Evolutionary conservation across 1,140 invertebrate genomes (phyloP).

Genomic region (Formica exsecta): DNA sequence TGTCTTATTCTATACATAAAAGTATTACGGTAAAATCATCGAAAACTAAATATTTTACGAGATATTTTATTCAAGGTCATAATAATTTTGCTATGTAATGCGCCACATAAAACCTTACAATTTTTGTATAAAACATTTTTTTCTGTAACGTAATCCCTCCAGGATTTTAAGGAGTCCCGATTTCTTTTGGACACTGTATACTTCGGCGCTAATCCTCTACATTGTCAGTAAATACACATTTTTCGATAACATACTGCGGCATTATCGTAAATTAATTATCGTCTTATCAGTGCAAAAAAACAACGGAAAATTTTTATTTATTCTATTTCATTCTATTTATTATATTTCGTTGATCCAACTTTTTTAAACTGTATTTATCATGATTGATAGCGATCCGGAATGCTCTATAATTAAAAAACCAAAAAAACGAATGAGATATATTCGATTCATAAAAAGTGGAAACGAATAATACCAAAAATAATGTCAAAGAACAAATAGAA

Average conservation of each 20-base stretch:
- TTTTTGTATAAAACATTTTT: too few species aligned
- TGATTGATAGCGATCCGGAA: not conserved
- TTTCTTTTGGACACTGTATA: too few species aligned
- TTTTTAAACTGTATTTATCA: conserved; percentile 43
- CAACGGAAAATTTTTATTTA: conserved; percentile 1
- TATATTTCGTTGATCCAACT: not conserved
- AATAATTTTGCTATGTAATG: too few species aligned
- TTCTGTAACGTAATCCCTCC: too few species aligned
- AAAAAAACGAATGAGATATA: not conserved
- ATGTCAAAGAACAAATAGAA: not conserved
- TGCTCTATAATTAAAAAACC: conserved; percentile 27
- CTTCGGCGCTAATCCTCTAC: not conserved
- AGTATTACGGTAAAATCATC: too few species aligned
- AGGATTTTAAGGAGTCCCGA: too few species aligned
- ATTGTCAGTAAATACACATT: conserved; percentile 13
- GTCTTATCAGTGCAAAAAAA: not conserved
- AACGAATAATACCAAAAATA: not conserved
- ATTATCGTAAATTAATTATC: conserved; percentile 55
- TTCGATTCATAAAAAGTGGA: not conserved
- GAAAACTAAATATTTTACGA: too few species aligned
- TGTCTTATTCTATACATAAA: too few species aligned
- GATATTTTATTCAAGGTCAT: too few species aligned
- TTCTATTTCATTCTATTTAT: not conserved
- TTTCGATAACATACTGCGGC: not conserved
- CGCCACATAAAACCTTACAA: too few species aligned